These are phyloP conservation scores for Drosophila triauraria DNA, from an alignment of 1,140 invertebrate genomes.

Conservation along the genomic window DNA sequence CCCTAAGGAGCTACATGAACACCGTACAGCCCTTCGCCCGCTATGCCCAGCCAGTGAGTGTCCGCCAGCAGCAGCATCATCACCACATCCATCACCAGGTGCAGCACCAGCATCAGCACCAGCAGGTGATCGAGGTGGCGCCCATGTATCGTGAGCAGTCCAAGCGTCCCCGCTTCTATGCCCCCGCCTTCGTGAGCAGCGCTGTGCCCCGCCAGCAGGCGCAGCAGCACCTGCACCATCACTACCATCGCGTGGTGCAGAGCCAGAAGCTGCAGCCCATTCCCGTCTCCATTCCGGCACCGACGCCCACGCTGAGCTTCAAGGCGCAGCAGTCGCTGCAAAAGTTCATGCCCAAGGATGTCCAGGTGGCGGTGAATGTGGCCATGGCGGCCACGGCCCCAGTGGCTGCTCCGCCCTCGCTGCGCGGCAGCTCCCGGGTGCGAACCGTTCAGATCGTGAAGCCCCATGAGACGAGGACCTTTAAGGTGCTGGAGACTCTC, in stretches of 20 bases:
- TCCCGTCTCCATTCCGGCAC: conserved; percentile 5
- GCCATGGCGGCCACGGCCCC: conserved; percentile 71
- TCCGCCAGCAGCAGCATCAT: conserved; percentile 39
- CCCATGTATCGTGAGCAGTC: conserved; percentile 78
- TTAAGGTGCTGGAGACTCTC: conserved; percentile 70
- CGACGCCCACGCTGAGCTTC: conserved; percentile 27
- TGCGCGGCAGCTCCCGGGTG: conserved; percentile 57
- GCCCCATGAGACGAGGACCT: conserved; percentile 57
- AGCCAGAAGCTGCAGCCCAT: conserved; percentile 37
- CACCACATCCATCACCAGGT: conserved; percentile 25
- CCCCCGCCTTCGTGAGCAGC: conserved; percentile 58
- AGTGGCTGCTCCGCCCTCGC: conserved; percentile 3
- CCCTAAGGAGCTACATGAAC: conserved; percentile 75
- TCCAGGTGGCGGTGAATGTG: conserved; percentile 75
- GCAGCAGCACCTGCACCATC: conserved; percentile 29
- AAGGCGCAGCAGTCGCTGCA: conserved; percentile 72
- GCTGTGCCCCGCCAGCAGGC: conserved; percentile 40
- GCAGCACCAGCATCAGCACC: conserved; percentile 19
- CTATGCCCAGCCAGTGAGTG: conserved; percentile 56
- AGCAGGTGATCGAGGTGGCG: conserved; percentile 57
- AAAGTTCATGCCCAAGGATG: conserved; percentile 75
- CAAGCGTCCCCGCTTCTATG: conserved; percentile 70
- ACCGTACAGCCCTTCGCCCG: conserved; percentile 70
- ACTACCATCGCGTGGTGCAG: conserved; percentile 36
- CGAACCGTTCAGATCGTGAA: conserved; percentile 79